These are phyloP conservation scores for Nudaria mundana DNA, from an alignment of 2,888 invertebrate genomes.

Conservation along the genomic window DNA sequence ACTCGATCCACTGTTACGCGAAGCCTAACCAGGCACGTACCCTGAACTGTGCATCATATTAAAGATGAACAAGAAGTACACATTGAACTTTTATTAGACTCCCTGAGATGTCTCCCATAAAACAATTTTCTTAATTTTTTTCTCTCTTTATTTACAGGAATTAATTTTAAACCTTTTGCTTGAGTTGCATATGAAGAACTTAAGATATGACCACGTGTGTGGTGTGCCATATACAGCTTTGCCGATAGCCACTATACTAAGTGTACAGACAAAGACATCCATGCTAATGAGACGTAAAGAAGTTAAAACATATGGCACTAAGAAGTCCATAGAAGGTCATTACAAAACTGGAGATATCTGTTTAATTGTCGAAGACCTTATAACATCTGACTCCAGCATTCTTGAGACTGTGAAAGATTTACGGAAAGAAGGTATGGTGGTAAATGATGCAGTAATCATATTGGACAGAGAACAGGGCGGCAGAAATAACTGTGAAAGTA, in stretches of 20 bases:
- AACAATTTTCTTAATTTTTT: too few relatives aligned
- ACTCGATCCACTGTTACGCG: too few relatives aligned
- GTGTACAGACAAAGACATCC: slow-evolving; percentile 86
- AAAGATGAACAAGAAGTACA: too few relatives aligned
- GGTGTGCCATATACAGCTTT: slow-evolving; percentile 99
- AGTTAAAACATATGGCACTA: slow-evolving; percentile 96
- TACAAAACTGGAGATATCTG: slow-evolving; percentile 89
- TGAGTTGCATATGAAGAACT: slow-evolving; percentile 74
- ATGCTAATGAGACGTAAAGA: slow-evolving; percentile 97
- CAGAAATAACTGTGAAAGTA: slow-evolving; percentile 82
- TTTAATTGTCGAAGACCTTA: slow-evolving; percentile 96
- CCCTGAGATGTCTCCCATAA: too few relatives aligned
- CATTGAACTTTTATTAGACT: too few relatives aligned
- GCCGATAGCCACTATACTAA: slow-evolving; percentile 94
- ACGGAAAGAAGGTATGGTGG: slow-evolving; percentile 82
- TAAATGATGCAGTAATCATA: slow-evolving; percentile 91
- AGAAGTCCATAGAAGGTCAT: slow-evolving; percentile 95
- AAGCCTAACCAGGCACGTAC: too few relatives aligned
- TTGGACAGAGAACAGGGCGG: slow-evolving; percentile 97
- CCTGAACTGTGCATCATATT: too few relatives aligned
- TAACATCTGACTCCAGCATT: slow-evolving; percentile 95
- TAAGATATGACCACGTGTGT: slow-evolving; percentile 86
- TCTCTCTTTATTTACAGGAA: slow-evolving; percentile 47
- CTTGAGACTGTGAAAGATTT: slow-evolving; percentile 93
- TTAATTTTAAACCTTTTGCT: slow-evolving; percentile 53